Percentiles rank a stretch among this genome's conserved stretches.
Conservation (phyloP, 37 sponge, comb jelly and placozoan genomes). For the Hormiphora californensis region DNA sequence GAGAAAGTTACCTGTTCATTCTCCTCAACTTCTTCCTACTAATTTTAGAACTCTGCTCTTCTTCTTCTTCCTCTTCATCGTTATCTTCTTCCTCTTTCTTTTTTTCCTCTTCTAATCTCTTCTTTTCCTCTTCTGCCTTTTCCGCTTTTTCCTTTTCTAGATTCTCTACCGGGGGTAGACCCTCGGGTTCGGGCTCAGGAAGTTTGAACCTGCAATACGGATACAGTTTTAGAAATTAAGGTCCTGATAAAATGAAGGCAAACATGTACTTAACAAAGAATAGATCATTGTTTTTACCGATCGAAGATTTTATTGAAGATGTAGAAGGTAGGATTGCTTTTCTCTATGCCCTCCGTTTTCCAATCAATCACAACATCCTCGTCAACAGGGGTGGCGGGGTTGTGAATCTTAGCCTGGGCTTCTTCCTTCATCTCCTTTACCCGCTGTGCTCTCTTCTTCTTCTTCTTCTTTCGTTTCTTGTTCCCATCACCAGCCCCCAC, state of each 20-base stretch:
- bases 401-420: background rate
- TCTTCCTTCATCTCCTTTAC: conserved; percentile 9
- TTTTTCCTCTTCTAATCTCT: background rate
- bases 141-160: background rate
- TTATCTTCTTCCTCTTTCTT: background rate
- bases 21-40: conserved; percentile 88
- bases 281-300: too few species aligned
- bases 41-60: conserved; percentile 58
- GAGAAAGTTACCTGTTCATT: too few species aligned
- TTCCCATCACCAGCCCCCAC: background rate
- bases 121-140: background rate
- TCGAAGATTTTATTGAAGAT: conserved; percentile 50
- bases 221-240: too few species aligned
- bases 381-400: background rate
- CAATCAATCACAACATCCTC: conserved; percentile 59
- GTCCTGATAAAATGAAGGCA: too few species aligned
- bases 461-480: conserved; percentile 61
- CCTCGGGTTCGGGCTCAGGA: background rate
- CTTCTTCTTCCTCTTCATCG: conserved; percentile 62
- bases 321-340: conserved; percentile 30
- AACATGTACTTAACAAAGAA: too few species aligned
- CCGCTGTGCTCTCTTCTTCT: conserved; percentile 56
- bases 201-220: conserved; percentile 47
- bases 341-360: conserved; percentile 34
- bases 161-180: background rate